Conservation (phyloP, 2,888 invertebrate species). For the Yponomeuta cagnagella region DNA sequence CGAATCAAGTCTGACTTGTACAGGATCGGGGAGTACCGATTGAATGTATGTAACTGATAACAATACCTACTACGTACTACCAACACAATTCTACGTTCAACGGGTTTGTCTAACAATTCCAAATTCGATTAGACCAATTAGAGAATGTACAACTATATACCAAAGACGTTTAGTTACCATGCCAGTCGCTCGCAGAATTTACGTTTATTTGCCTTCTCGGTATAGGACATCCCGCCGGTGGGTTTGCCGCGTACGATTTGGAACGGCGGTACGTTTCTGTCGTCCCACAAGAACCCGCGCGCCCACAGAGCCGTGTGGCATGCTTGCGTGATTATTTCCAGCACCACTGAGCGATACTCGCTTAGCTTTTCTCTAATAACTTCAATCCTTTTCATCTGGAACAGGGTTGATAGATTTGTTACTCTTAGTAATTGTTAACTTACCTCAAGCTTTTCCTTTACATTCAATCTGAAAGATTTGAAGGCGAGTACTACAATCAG, state of each 20-base stretch:
- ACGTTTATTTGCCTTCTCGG: conserved; percentile 89
- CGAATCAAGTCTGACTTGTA: no score
- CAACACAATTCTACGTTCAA: no score
- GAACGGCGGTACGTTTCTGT: conserved; percentile 71
- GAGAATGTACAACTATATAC: no score
- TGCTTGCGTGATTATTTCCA: conserved; percentile 74
- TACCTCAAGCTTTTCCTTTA: no score
- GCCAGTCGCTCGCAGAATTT: conserved; percentile 86
- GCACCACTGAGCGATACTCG: conserved; percentile 54
- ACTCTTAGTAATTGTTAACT: no score
- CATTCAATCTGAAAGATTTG: no score
- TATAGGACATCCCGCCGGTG: conserved; percentile 86
- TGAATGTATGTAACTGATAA: no score
- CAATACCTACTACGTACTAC: no score
- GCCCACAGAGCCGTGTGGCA: conserved; percentile 84
- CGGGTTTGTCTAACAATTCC: no score
- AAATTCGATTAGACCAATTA: no score
- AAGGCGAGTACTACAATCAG: no score
- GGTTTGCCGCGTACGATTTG: conserved; percentile 75
- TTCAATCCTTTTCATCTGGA: conserved; percentile 68
- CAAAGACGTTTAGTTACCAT: conserved; percentile 67
- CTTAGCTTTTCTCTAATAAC: conserved; percentile 44
- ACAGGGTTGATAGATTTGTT: conserved; percentile 12
- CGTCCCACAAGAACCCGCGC: conserved; percentile 87
- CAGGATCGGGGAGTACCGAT: no score